Evolutionary conservation across 2,888 invertebrate species (phyloP), one percentile per base, ranked within the genome.

Genomic region (Proisotoma minuta): DNA sequence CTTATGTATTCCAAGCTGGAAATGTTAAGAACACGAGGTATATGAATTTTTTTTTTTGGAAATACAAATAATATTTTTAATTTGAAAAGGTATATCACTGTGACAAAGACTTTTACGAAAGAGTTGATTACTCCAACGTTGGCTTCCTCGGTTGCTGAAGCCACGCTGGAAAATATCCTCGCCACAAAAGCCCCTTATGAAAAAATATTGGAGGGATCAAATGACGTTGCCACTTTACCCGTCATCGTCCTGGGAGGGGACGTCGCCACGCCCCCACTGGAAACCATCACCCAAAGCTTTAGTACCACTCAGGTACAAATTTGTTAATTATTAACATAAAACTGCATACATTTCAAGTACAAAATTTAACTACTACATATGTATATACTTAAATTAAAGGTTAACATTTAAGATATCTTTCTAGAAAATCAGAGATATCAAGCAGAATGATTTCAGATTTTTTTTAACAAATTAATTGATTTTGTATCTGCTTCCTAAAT

Each of bases 281-380:
- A 92, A 80, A 92, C 91, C 0, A 81, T 90, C 48, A 91, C 91
- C 0, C 92, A 94, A 79, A 91, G 91, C 2, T 94, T 91, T 79
- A 91, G 92, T 73, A 91, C 93, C 3, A 92, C 91, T 0, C 91
- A 93, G 70, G 74, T 73, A 28, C 34, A 34, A 34, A 34, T 34
- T 34, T 34, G 15, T 34, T 34, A 10, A 34, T 34, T 34, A 15
- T 34, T 34, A 10, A 10, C 34, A 34, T 34, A 34, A 34, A 34
- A 34, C 34, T 10, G 34, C 34, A 10, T 15, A 34, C 8, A 34
- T 10, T 34, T 15, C 34, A n/a, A n/a, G n/a, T n/a, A n/a, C n/a
- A n/a, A n/a, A n/a, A n/a, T n/a, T n/a, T n/a, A n/a, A n/a, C n/a
- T n/a, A n/a, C n/a, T n/a, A n/a, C n/a, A n/a, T n/a, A n/a, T n/a